Base-by-base conservation (phyloP, 2,113 vertebrate genomes). In the Aspidoscelis tigris region DNA sequence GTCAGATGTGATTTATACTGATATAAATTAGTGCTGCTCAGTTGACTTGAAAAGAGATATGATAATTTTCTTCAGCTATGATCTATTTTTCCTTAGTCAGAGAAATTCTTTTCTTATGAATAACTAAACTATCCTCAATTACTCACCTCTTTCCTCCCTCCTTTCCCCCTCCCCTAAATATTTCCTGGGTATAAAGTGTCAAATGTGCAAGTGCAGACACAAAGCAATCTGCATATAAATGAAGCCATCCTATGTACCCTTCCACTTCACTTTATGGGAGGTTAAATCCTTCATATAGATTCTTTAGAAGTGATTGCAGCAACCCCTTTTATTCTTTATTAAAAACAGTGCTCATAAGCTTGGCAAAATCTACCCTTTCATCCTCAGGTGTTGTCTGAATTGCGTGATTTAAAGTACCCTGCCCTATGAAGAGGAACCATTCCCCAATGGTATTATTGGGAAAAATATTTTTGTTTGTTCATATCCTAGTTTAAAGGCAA, bases 151-250 rank as follows among this genome's bases (percentile, higher is more conserved):
- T 74, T 73, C 55, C 69, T 47, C 73, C 66, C 21, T 73, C 26
- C 24, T 77, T 78, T 68, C 24, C 58, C 77, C 58, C 44, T 82
- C 26, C 22, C 33, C 24, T 24, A 78, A 65, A 86, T 61, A 82
- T 53, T 86, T 83, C 69, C 58, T 44, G 55, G 69, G 24, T 65
- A 33, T 68, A 82, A 66, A 4, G 68, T 85, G 75, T 66, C 80
- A 83, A 43, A 73, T 82, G 44, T 68, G 69, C 69, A 78, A 55
- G 61, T 43, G 18, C 58, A 83, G 81, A 73, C 61, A 83, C 55
- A 78, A 78, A 82, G 85, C 76, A 82, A 82, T 82, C 69, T 82
- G 80, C 75, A 82, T 86, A 66, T 68, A 86, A 82, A 78, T 78
- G 58, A 86, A 73, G 39, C 58, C 58, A 68, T 66, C 58, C 41